Percentiles rank a stretch among this genome's conserved stretches.
Conservation (phyloP, 2,797 vertebrate species). For the Clarias fuscus region DNA sequence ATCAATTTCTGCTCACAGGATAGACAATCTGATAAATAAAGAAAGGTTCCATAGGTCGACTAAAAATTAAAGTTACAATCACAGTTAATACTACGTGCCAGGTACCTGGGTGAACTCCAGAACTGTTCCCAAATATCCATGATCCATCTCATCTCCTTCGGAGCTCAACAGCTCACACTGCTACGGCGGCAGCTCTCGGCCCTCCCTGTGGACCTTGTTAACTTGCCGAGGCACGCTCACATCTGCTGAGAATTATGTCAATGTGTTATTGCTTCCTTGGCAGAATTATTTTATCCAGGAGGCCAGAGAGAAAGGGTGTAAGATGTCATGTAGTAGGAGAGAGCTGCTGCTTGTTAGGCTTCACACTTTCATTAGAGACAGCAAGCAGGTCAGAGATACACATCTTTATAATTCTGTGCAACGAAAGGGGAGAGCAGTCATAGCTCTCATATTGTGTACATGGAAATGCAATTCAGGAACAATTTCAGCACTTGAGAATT, state of each 20-base stretch:
- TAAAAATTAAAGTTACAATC: conserved; percentile 22
- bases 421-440: neutral
- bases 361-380: conserved; percentile 64
- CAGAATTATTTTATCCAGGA: conserved; percentile 71
- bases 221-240: conserved; percentile 72
- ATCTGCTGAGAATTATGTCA: conserved; percentile 75
- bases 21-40: neutral
- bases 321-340: conserved; percentile 63
- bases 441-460: no score
- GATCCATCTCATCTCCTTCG: neutral
- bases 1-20: neutral
- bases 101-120: conserved; percentile 20
- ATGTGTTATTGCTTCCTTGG: conserved; percentile 75
- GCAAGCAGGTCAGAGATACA: conserved; percentile 64
- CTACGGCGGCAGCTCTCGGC: conserved; percentile 43
- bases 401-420: conserved; percentile 54
- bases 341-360: conserved; percentile 62
- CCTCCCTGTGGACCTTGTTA: conserved; percentile 67
- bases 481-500: neutral
- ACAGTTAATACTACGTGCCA: conserved; percentile 7
- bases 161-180: conserved; percentile 16
- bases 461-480: neutral
- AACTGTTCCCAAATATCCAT: conserved; percentile 31
- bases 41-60: neutral
- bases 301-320: conserved; percentile 50